Base-by-base conservation (phyloP, 1,140 invertebrate genomes). In the Caenorhabditis remanei region DNA sequence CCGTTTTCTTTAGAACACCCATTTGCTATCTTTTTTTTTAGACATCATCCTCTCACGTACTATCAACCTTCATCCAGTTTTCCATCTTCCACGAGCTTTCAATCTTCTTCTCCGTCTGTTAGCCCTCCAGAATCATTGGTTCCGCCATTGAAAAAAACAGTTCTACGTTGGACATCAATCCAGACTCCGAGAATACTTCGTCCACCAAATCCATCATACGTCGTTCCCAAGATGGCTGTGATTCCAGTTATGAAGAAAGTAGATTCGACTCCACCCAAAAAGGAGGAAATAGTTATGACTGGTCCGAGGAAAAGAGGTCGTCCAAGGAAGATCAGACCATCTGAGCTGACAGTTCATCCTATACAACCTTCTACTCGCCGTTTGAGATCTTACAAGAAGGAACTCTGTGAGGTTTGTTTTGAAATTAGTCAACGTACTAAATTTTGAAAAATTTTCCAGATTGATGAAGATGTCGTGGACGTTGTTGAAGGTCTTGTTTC, bases 31-130 rank as follows among this genome's bases (percentile, higher is more conserved):
- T 8, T 40, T 65, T 13, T n/a, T 65, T 65, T 6, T 8, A 71
- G 71, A 79, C 71, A 79, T 79, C 71, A 79, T 79, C 71, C 71
- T 19, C 46, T 79, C 71, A 79, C 71, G 11, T 19, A 71, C 65
- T 71, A 43, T 46, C 40, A 16, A 43, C 40, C 61, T 14, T 16
- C 56, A 58, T 58, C 56, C 56, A 58, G 6, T 24, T 63, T 24
- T 7, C 4, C 21, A 58, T 8, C 61, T 32, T n/a, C 41, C 5
- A 46, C 11, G 2, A 19, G 21, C 19, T 63, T 32, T 14, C 21
- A 71, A 71, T 71, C 43, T 5, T 14, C 63, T 32, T 65, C 40
- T 8, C 40, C 32, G 11, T 16, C 65, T 46, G 41, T 41, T n/a
- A 46, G 9, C 16, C 63, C 21, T 40, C 2, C 13, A 32, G 13